These are phyloP conservation scores for Octomys mimax DNA, from an alignment of 2,797 vertebrate species.

Conservation along the genomic window DNA sequence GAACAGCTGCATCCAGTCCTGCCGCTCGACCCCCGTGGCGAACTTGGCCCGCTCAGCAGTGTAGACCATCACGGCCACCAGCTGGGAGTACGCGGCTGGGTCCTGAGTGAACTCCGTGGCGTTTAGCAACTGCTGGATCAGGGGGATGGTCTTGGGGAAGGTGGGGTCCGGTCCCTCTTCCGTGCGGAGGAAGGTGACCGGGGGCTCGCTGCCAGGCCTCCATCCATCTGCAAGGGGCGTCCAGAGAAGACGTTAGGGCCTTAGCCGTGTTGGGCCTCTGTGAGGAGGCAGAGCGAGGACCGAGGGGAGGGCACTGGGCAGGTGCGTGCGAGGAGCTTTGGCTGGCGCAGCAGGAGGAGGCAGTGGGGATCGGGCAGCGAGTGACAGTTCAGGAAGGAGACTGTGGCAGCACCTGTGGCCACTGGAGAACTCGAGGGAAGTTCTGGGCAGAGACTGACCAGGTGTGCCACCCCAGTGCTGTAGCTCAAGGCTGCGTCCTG, in stretches of 20 bases:
- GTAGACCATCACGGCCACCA: constrained; percentile 98
- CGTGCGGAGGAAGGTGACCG: constrained; percentile 92
- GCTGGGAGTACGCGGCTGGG: constrained; percentile 91
- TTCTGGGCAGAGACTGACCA: not conserved
- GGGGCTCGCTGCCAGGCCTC: constrained; percentile 88
- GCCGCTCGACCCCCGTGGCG: constrained; percentile 94
- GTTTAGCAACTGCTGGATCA: constrained; percentile 94
- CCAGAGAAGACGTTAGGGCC: constrained; percentile 92
- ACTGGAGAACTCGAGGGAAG: not conserved
- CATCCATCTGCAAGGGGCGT: constrained; percentile 94
- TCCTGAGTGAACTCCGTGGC: constrained; percentile 93
- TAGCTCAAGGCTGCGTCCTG: rapidly evolving
- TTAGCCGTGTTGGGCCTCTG: not conserved
- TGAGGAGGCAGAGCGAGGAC: not conserved
- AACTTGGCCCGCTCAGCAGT: constrained; percentile 99
- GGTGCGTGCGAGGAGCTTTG: rapidly evolving
- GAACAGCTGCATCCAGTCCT: constrained; percentile 98
- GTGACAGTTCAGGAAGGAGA: not conserved
- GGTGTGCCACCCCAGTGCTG: rapidly evolving
- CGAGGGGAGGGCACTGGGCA: not conserved
- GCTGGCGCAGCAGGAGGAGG: not conserved
- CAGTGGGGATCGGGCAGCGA: not conserved
- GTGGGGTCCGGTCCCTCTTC: constrained; percentile 93
- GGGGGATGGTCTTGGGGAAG: constrained; percentile 95
- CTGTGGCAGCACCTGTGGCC: not conserved